A percentile compares a stretch with the other conserved stretches of the same genome.
phyloP scores from a whole-genome alignment of 1,140 invertebrate species.

The Drosophila athabasca region DNA sequence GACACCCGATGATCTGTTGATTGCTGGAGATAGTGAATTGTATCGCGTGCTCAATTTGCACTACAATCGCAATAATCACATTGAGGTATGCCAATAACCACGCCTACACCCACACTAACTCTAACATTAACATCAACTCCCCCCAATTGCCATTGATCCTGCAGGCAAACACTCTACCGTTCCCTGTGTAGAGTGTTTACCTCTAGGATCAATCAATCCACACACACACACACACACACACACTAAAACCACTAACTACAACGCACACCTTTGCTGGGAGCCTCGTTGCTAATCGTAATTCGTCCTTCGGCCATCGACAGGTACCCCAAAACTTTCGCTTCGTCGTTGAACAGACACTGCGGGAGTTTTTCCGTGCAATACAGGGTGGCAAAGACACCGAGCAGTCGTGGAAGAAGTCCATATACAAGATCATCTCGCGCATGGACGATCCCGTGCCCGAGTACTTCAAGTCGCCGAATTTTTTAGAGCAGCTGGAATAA shows the following conservation, averaged over 20 bases:
- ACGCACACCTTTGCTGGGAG: conserved; percentile 1
- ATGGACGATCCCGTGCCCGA: conserved; percentile 99
- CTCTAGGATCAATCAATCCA: conserved; percentile 4
- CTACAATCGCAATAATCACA: conserved; percentile 99
- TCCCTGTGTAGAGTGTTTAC: conserved; percentile 15
- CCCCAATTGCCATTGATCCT: conserved; percentile 11
- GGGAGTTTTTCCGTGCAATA: conserved; percentile 99
- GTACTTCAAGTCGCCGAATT: conserved; percentile 99
- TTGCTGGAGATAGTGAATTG: conserved; percentile 97
- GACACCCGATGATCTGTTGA: conserved; percentile 95
- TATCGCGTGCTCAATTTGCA: conserved; percentile 99
- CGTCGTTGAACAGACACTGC: conserved; percentile 97
- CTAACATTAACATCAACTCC: conserved; percentile 37
- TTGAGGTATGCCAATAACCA: conserved; percentile 92
- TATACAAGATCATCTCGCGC: conserved; percentile 99
- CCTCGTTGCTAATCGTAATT: conserved; percentile 32
- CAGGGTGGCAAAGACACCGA: conserved; percentile 97
- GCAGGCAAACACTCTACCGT: conserved; percentile 20
- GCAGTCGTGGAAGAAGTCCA: conserved; percentile 99
- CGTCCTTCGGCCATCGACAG: conserved; percentile 85
- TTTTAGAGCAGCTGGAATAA: conserved; percentile 99
- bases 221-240: conserved; percentile 5
- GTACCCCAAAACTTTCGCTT: conserved; percentile 98
- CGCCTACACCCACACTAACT: conserved; percentile 41
- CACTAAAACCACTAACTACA: conserved; percentile 20